These are phyloP conservation scores for Scaptomyza graminum DNA, from an alignment of 1,140 invertebrate species.

Conservation along the genomic window DNA sequence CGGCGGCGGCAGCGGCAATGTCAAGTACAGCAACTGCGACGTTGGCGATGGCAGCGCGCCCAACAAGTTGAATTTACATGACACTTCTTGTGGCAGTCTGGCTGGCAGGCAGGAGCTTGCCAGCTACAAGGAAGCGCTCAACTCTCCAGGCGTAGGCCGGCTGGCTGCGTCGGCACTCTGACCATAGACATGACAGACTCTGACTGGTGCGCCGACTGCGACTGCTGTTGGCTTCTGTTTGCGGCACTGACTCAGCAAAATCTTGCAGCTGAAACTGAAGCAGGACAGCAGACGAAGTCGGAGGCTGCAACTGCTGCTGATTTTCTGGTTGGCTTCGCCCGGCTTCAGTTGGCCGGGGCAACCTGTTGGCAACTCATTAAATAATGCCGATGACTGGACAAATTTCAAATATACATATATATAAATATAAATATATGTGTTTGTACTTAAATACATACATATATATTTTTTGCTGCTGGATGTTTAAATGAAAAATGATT, in stretches of 20 bases:
- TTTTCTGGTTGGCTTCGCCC: constrained; percentile 67
- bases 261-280: constrained; percentile 43
- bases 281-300: constrained; percentile 21
- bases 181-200: constrained; percentile 39
- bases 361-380: constrained; percentile 83
- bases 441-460: background rate
- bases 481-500: constrained; percentile 75
- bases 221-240: constrained; percentile 73
- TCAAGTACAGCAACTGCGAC: constrained; percentile 48
- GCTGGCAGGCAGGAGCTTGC: constrained; percentile 22
- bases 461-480: constrained; percentile 11
- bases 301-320: constrained; percentile 45
- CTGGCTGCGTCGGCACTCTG: constrained; percentile 27
- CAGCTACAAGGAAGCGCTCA: constrained; percentile 41
- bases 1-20: constrained; percentile 20
- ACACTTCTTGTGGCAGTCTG: constrained; percentile 29
- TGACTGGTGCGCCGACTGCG: constrained; percentile 64
- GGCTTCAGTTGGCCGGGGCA: constrained; percentile 16
- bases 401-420: constrained; percentile 49
- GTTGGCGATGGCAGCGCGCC: constrained; percentile 42
- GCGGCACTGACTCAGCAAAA: constrained; percentile 72
- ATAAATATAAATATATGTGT: background rate
- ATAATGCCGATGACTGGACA: constrained; percentile 83
- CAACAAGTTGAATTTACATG: constrained; percentile 78
- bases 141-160: constrained; percentile 61